Base-by-base conservation (phyloP, 2,888 invertebrate species). In the Aethes cnicana region DNA sequence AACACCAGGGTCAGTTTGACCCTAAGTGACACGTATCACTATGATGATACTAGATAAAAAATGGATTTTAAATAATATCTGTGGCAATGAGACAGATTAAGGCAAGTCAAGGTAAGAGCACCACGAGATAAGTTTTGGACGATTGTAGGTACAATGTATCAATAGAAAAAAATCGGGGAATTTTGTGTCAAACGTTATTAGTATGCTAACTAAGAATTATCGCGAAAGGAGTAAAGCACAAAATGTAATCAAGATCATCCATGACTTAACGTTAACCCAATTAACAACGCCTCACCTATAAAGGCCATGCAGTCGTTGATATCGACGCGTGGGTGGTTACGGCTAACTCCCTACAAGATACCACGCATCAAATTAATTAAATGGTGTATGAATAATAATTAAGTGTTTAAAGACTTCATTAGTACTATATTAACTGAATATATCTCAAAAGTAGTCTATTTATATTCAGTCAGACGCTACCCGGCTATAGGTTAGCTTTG, bases 261-360 rank as follows among this genome's bases (percentile, higher is more conserved):
- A 47, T 47, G 30, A 47, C 37, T 46, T 14, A 14, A n/a, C n/a
- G n/a, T n/a, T n/a, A n/a, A 25, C 9, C 16, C 21, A 21, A 41
- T 48, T 48, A 48, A 41, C 25, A 9, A 26, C 26, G 36, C n/a
- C 37, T 58, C 58, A 59, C 59, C 61, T 62, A 61, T 58, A 62
- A 59, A 63, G 59, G 58, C 53, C 56, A n/a, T n/a, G n/a, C n/a
- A 55, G 52, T 47, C 36, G 49, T 57, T 9, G 23, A 53, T 44
- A 55, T 42, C 50, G 53, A 23, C 36, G 53, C 53, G 57, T 56
- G 55, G 56, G 43, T 26, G 41, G 47, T 11, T 41, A 20, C 30
- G 28, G 47, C 54, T 36, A 42, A 48, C 33, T 43, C 17, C 37
- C 11, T 16, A 30, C 18, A 42, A 41, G 7, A 16, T 17, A 12